These are phyloP conservation scores for Dipodomys ordii DNA, from an alignment of 2,113 vertebrate genomes.

Conservation along the genomic window DNA sequence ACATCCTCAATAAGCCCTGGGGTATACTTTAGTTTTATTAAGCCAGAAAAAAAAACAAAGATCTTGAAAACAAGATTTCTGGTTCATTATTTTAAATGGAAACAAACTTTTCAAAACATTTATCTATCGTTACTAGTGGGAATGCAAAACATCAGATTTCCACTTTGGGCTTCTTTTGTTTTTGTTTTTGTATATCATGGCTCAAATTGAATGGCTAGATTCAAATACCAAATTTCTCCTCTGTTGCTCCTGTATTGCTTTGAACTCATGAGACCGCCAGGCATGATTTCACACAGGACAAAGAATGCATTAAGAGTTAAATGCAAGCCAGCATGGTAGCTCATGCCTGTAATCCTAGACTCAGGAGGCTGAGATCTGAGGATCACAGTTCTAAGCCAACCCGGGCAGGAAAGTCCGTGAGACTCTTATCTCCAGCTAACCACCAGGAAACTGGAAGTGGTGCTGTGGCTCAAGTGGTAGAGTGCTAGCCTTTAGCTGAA, in stretches of 20 bases:
- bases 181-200: constrained; percentile 7
- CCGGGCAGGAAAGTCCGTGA: too few species aligned
- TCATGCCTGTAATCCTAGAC: too few species aligned
- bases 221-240: constrained; percentile 27
- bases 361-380: too few species aligned
- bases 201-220: constrained; percentile 13
- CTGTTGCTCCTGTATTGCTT: not conserved
- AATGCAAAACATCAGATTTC: constrained; percentile 26
- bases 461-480: too few species aligned
- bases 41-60: not conserved
- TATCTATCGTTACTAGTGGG: not conserved
- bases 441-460: too few species aligned
- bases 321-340: too few species aligned
- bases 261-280: constrained; percentile 1
- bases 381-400: too few species aligned
- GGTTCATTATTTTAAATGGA: constrained; percentile 47
- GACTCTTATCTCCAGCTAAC: too few species aligned
- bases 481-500: too few species aligned
- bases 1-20: constrained; percentile 34
- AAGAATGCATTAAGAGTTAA: not conserved
- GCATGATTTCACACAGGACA: not conserved
- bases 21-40: constrained; percentile 43
- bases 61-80: constrained; percentile 45
- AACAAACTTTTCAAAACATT: not conserved
- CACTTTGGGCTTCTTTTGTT: not conserved